Conservation (phyloP, 2,113 vertebrate genomes). For the Hemiscyllium ocellatum region DNA sequence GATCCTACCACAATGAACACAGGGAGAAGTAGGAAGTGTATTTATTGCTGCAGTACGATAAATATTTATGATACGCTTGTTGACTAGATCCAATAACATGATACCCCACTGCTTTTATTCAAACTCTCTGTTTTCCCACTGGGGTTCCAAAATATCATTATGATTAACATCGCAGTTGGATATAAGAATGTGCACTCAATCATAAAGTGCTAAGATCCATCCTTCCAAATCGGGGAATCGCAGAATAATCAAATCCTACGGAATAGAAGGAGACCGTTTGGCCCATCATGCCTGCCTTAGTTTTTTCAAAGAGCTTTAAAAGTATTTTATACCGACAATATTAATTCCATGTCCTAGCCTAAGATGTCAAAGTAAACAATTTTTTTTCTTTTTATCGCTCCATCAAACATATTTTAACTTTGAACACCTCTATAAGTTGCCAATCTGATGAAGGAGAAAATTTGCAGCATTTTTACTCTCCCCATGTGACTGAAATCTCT, state of each 20-base stretch:
- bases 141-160: not conserved
- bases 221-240: not conserved
- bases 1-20: not conserved
- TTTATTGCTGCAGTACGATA: not conserved
- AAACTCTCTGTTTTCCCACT: not conserved
- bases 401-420: not conserved
- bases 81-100: not conserved
- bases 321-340: too few relatives aligned
- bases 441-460: not conserved
- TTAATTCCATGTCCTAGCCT: too few relatives aligned
- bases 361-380: too few relatives aligned
- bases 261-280: not conserved
- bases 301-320: too few relatives aligned
- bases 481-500: not conserved
- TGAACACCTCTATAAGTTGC: not conserved
- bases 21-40: not conserved
- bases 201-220: not conserved
- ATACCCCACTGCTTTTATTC: not conserved
- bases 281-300: not conserved
- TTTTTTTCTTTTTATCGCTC: not conserved
- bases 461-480: not conserved
- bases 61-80: not conserved
- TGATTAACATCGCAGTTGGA: slow-evolving; percentile 1
- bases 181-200: not conserved
- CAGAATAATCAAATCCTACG: not conserved